phyloP scores from a whole-genome alignment of 2,888 invertebrate species.

The Trachelus tabidus region DNA sequence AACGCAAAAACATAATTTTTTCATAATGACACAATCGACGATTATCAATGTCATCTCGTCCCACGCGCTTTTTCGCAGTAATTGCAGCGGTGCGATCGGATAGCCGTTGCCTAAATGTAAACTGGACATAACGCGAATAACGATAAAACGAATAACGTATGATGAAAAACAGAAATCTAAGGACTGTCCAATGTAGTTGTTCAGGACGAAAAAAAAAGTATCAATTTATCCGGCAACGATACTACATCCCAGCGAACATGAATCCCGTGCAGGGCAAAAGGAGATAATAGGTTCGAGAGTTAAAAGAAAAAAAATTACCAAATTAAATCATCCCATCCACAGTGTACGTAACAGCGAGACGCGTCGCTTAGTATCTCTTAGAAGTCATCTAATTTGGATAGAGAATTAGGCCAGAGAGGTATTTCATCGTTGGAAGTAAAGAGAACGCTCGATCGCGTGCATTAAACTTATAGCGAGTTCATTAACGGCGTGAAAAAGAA shows the following conservation, averaged over 20 bases:
- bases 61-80: no score
- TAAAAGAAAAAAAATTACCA: background rate
- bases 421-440: background rate
- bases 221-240: no score
- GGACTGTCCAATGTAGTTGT: no score
- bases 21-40: background rate
- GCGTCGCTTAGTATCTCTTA: background rate
- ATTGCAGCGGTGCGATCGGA: no score
- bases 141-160: no score
- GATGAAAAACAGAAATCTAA: no score
- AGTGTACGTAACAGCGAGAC: background rate
- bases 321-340: background rate
- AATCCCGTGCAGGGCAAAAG: background rate
- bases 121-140: no score
- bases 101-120: no score
- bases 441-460: background rate
- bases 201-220: no score
- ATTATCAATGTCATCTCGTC: background rate
- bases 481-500: background rate
- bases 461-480: background rate
- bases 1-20: background rate
- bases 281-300: background rate
- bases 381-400: background rate
- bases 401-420: background rate
- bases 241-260: background rate